A percentile compares a stretch with the other conserved stretches of the same genome.
Evolutionary conservation across 2,888 invertebrate genomes (phyloP).

Genomic region (Lottia scabra): DNA sequence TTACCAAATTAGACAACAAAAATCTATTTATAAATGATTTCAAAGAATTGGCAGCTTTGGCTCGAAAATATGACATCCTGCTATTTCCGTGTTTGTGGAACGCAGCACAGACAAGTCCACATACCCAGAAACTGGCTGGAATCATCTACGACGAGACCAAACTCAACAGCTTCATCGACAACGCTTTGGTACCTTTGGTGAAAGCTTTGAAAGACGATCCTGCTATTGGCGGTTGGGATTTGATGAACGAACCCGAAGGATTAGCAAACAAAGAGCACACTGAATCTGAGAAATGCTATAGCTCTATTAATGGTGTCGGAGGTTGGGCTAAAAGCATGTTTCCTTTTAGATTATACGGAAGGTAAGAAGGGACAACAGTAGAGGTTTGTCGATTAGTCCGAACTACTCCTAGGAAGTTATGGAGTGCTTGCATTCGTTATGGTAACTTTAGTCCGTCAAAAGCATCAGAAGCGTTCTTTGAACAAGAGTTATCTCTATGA

Average conservation of each 20-base stretch:
- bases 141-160: background rate
- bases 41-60: background rate
- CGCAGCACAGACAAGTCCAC: background rate
- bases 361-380: background rate
- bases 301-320: background rate
- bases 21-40: background rate
- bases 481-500: too few species aligned
- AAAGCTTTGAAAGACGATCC: background rate
- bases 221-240: background rate
- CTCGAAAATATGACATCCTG: background rate
- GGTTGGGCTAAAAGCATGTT: background rate
- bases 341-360: background rate
- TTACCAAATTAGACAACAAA: background rate
- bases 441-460: too few species aligned
- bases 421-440: too few species aligned
- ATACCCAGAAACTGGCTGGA: background rate
- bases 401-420: too few species aligned
- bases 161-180: background rate
- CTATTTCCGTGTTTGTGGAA: background rate
- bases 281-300: background rate
- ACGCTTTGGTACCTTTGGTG: background rate
- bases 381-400: too few species aligned
- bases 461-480: too few species aligned
- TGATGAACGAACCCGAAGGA: slow-evolving; percentile 1
- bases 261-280: background rate